phyloP scores from a whole-genome alignment of 2,888 invertebrate genomes.

The Nemoura dubitans region DNA sequence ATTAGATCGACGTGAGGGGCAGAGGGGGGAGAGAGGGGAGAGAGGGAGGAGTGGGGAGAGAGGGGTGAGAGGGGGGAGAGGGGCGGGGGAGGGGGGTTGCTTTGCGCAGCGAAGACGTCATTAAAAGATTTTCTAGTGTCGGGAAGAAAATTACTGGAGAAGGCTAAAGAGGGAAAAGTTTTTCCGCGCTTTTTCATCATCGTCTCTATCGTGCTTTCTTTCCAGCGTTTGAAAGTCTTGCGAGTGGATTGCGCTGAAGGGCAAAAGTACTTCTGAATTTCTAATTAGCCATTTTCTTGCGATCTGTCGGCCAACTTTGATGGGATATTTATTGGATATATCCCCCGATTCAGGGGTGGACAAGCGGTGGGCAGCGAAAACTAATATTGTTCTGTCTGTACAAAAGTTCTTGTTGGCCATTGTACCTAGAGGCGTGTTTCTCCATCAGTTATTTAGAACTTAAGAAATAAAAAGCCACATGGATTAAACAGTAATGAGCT shows the following conservation, averaged over 20 bases:
- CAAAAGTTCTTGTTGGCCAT: too few relatives aligned
- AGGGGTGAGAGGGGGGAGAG: too few relatives aligned
- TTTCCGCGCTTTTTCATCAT: not conserved
- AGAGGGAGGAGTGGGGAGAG: too few relatives aligned
- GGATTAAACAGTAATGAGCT: too few relatives aligned
- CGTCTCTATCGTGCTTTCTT: not conserved
- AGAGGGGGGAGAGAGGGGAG: too few relatives aligned
- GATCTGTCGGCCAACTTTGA: not conserved
- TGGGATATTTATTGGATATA: not conserved
- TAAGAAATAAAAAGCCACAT: too few relatives aligned
- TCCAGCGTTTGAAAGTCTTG: not conserved
- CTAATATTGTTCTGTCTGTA: too few relatives aligned
- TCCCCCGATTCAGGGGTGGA: not conserved
- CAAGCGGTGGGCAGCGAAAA: too few relatives aligned
- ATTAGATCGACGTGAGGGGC: not conserved
- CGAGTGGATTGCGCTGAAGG: not conserved
- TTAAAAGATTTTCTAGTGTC: conserved; percentile 2
- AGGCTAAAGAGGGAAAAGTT: not conserved
- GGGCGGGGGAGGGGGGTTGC: too few relatives aligned
- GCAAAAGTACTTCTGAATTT: not conserved
- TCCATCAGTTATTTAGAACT: too few relatives aligned
- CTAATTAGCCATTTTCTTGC: not conserved
- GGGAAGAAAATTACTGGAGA: not conserved
- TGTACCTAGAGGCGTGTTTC: too few relatives aligned
- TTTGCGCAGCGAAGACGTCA: not conserved